These are phyloP conservation scores for Rutpela maculata DNA, from an alignment of 2,888 invertebrate genomes.

Conservation along the genomic window DNA sequence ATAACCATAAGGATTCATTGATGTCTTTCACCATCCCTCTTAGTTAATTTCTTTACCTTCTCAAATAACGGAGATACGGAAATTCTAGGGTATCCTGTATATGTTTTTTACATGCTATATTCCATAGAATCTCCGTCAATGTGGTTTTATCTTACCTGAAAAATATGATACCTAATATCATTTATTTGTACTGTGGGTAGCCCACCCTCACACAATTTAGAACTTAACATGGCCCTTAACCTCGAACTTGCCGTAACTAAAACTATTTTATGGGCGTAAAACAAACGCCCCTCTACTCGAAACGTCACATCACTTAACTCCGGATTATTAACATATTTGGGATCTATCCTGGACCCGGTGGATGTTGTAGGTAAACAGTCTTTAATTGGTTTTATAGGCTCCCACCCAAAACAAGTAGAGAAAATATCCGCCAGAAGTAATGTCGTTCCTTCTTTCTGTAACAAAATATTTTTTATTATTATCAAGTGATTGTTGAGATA, in stretches of 20 bases:
- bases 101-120: too few species aligned
- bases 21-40: too few species aligned
- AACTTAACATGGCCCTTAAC: conserved; percentile 89
- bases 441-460: conserved; percentile 91
- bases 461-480: conserved; percentile 48
- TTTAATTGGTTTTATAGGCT: conserved; percentile 85
- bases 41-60: too few species aligned
- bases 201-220: conserved; percentile 83
- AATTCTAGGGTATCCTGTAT: too few species aligned
- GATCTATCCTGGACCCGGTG: conserved; percentile 88
- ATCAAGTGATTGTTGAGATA: too few species aligned
- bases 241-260: conserved; percentile 92
- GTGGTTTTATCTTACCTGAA: conserved; percentile 80
- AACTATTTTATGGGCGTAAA: conserved; percentile 96
- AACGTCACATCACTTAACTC: conserved; percentile 95
- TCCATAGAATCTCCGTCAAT: background rate
- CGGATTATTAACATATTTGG: conserved; percentile 95
- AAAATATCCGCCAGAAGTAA: conserved; percentile 91
- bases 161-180: conserved; percentile 94
- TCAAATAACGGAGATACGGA: too few species aligned
- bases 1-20: too few species aligned
- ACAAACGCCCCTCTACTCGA: conserved; percentile 91
- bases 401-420: conserved; percentile 92
- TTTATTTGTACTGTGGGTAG: conserved; percentile 93
- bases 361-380: conserved; percentile 80